These are phyloP conservation scores for Dryoscopus gambensis DNA, from an alignment of 2,113 vertebrate genomes.

Conservation along the genomic window DNA sequence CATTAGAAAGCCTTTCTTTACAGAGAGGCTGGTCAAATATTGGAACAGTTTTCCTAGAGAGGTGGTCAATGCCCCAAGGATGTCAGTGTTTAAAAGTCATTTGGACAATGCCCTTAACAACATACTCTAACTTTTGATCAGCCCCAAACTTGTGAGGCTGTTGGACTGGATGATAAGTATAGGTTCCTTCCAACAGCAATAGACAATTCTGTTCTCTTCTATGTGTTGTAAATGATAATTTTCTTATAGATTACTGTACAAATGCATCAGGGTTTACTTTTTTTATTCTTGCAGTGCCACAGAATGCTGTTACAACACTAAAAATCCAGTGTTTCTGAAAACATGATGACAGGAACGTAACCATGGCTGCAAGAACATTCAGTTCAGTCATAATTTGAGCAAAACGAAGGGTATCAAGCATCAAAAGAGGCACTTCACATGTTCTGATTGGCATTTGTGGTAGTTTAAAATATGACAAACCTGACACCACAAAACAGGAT, in stretches of 20 bases:
- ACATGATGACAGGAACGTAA: not conserved
- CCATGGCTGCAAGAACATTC: not conserved
- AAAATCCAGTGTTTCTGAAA: not conserved
- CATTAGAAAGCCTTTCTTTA: not conserved
- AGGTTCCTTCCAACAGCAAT: not conserved
- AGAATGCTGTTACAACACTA: not conserved
- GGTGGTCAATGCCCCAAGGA: rapidly evolving
- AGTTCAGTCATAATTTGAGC: not conserved
- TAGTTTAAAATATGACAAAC: not conserved
- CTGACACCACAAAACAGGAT: not conserved
- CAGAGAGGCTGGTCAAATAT: not conserved
- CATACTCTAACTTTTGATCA: not conserved
- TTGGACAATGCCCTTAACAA: not conserved
- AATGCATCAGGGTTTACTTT: not conserved
- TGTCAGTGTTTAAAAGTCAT: not conserved
- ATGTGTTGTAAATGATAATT: not conserved
- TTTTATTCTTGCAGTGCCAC: not conserved
- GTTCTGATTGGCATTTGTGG: not conserved
- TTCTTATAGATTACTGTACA: not conserved
- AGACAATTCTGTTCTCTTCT: not conserved
- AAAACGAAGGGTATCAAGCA: not conserved
- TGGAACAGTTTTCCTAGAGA: not conserved
- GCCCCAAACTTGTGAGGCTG: not conserved
- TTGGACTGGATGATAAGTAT: not conserved
- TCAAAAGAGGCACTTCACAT: not conserved